Base-by-base conservation (phyloP, 2,888 invertebrate genomes). In the Ametastegia equiseti region DNA sequence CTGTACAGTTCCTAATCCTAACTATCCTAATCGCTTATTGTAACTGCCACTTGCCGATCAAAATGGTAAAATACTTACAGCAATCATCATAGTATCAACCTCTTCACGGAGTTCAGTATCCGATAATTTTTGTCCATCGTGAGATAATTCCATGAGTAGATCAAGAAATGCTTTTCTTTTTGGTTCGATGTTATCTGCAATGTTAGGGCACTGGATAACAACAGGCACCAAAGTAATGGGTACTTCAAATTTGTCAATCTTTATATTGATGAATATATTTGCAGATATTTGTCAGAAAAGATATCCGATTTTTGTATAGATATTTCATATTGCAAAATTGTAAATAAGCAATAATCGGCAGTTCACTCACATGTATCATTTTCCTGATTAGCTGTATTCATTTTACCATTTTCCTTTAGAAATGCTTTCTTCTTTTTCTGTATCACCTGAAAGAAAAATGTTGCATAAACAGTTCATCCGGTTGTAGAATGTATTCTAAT, bases 81-180 rank as follows among this genome's bases (percentile, higher is more conserved):
- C 94, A 15, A 94, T 88, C 80, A 93, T 92, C 81, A 94, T 91
- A 0, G 94, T 94, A 78, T 94, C 89, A 0, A 94, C 92, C 89
- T 94, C 94, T 84, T 94, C 94, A 81, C 93, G 89, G 2, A 95
- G 84, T 84, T 95, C 94, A 47, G 91, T 85, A 83, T 94, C 92
- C 0, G 92, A 93, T 57, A 93, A 93, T 30, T 93, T 93, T 0
- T 89, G 92, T 7, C 93, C 93, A 7, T 92, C 92, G 0, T 93
- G 92, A 45, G 93, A 93, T 4, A 93, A 86, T 19, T 92, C 90
- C 83, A 94, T 93, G 15, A 94, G 87, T 6, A 93, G 88, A 82
- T 92, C 92, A 91, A 94, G 65, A 90, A 93, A 92, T 0, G 93
- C 92, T 86, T 93, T 93, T 36, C 87, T 92, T 75, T 86, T 83